Conservation (phyloP, 1,140 invertebrate species). For the Zaprionus kolodkinae region DNA sequence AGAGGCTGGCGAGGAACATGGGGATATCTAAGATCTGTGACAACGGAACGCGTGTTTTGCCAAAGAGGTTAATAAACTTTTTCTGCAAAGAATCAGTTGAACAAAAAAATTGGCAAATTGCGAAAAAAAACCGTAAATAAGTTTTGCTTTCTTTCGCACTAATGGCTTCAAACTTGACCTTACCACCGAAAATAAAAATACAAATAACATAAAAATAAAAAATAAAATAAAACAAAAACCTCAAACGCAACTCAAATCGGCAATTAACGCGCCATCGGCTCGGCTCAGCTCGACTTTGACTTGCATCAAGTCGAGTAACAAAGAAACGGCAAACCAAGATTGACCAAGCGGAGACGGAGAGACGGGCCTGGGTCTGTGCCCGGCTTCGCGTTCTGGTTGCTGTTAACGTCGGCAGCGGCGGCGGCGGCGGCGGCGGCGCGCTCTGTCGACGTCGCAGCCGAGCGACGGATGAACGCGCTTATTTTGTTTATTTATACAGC, state of each 20-base stretch:
- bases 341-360: slow-evolving; percentile 31
- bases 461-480: slow-evolving; percentile 47
- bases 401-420: slow-evolving; percentile 14
- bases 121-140: slow-evolving; percentile 31
- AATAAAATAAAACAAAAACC: slow-evolving; percentile 25
- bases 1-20: background rate
- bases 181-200: slow-evolving; percentile 67
- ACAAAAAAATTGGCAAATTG: slow-evolving; percentile 34
- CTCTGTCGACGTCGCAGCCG: slow-evolving; percentile 50
- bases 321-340: slow-evolving; percentile 42
- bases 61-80: slow-evolving; percentile 76
- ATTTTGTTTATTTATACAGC: slow-evolving; percentile 83
- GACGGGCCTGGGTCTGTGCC: slow-evolving; percentile 24
- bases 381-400: slow-evolving; percentile 44
- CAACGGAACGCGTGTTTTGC: slow-evolving; percentile 46
- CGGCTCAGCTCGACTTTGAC: slow-evolving; percentile 37
- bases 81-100: slow-evolving; percentile 45
- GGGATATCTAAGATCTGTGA: slow-evolving; percentile 50
- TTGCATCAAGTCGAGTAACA: slow-evolving; percentile 61
- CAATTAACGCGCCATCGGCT: slow-evolving; percentile 58
- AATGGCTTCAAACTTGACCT: slow-evolving; percentile 78
- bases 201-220: slow-evolving; percentile 33
- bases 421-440: background rate
- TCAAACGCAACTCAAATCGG: slow-evolving; percentile 56
- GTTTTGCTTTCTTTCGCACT: slow-evolving; percentile 75